phyloP scores from a whole-genome alignment of 2,113 vertebrate species.

The Agapornis roseicollis region DNA sequence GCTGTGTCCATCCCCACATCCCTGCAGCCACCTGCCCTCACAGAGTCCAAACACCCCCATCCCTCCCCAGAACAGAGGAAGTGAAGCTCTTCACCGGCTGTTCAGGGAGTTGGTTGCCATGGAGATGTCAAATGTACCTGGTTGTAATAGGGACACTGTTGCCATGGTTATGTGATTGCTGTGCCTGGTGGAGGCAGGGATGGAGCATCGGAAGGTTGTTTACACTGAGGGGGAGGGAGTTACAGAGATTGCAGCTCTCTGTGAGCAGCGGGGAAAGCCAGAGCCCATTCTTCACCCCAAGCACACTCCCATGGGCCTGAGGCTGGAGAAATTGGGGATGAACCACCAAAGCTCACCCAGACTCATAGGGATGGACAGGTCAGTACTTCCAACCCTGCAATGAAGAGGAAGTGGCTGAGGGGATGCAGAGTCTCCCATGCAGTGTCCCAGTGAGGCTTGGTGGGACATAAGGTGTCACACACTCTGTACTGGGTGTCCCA shows the following conservation, averaged over 20 bases:
- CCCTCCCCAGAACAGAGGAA: not conserved
- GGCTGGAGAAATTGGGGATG: not conserved
- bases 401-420: not conserved
- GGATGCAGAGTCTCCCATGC: rapidly evolving
- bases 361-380: rapidly evolving
- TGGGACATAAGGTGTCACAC: rapidly evolving
- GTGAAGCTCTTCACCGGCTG: not conserved
- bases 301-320: rapidly evolving
- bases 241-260: not conserved
- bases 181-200: not conserved
- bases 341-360: not conserved
- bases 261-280: not conserved
- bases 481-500: not conserved
- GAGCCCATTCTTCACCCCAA: not conserved
- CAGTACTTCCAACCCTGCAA: rapidly evolving
- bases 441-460: not conserved
- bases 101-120: conserved; percentile 4
- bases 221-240: not conserved
- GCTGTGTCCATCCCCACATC: not conserved
- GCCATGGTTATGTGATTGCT: conserved; percentile 18
- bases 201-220: not conserved
- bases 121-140: conserved; percentile 61
- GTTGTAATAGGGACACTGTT: conserved; percentile 53
- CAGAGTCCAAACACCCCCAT: rapidly evolving
- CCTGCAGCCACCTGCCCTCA: not conserved